phyloP scores from a whole-genome alignment of 2,113 vertebrate genomes.

The Clupea harengus region DNA sequence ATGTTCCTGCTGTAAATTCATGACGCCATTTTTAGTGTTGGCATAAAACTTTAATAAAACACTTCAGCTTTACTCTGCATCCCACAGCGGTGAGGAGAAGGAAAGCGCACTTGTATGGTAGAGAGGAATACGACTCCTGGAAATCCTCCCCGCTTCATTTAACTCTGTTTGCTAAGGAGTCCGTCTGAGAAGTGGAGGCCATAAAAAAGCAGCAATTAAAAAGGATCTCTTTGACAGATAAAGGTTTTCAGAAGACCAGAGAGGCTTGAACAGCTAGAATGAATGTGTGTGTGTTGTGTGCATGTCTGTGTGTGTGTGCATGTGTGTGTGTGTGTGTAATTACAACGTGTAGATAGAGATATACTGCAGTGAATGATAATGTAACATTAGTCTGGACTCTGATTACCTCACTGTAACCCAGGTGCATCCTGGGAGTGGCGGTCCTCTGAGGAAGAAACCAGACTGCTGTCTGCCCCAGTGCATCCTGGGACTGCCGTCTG shows the following conservation, averaged over 20 bases:
- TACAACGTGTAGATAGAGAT: too few relatives aligned
- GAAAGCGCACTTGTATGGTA: background rate
- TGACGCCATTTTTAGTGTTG: slow-evolving; percentile 4
- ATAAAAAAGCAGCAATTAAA: background rate
- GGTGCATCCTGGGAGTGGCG: too few relatives aligned
- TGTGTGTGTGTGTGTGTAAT: background rate
- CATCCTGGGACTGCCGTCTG: too few relatives aligned
- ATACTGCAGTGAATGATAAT: too few relatives aligned
- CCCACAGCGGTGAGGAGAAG: background rate
- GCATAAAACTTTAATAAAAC: slow-evolving; percentile 25
- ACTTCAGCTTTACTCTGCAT: background rate
- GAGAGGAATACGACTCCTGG: background rate
- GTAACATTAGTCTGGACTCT: too few relatives aligned
- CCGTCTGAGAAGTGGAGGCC: background rate
- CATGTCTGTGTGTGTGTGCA: background rate
- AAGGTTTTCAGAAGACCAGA: background rate
- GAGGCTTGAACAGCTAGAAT: too few relatives aligned
- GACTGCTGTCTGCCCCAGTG: too few relatives aligned
- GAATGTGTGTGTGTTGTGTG: background rate
- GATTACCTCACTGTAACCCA: too few relatives aligned
- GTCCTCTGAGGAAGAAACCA: too few relatives aligned
- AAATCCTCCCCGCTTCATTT: background rate
- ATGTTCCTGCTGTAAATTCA: slow-evolving; percentile 61
- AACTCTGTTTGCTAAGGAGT: background rate
- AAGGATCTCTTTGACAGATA: background rate